A percentile compares a stretch with the other conserved stretches of the same genome.
Conservation (phyloP, 2,888 invertebrate genomes). For the Pteria penguin region DNA sequence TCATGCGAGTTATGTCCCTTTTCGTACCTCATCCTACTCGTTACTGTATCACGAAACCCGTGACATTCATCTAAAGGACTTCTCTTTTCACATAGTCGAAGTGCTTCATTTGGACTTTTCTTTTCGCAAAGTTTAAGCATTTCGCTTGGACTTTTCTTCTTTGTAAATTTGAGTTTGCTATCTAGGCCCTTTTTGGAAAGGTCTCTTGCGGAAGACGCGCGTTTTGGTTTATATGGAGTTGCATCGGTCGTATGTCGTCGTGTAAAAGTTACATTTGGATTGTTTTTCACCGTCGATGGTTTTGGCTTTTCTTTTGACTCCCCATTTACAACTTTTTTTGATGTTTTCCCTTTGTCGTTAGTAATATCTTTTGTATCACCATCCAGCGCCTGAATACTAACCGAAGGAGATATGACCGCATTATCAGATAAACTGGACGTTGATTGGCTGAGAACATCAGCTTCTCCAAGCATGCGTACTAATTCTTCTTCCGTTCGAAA, state of each 20-base stretch:
- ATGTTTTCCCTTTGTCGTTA: too few relatives aligned
- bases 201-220: background rate
- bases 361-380: too few relatives aligned
- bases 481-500: background rate
- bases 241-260: background rate
- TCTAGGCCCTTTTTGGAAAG: background rate
- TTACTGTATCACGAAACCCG: slow-evolving; percentile 55
- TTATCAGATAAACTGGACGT: background rate
- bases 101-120: background rate
- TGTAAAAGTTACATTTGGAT: background rate
- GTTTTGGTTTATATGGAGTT: background rate
- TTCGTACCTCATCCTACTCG: slow-evolving; percentile 64
- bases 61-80: background rate
- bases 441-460: background rate
- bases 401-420: background rate
- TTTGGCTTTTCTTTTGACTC: background rate
- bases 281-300: background rate
- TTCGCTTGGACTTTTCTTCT: background rate
- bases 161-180: background rate
- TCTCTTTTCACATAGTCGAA: background rate
- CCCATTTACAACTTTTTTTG: background rate
- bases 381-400: background rate
- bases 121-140: background rate
- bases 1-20: slow-evolving; percentile 60
- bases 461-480: background rate